These are phyloP conservation scores for Tryphoninae sp. DNA, from an alignment of 2,888 invertebrate genomes.

Conservation along the genomic window DNA sequence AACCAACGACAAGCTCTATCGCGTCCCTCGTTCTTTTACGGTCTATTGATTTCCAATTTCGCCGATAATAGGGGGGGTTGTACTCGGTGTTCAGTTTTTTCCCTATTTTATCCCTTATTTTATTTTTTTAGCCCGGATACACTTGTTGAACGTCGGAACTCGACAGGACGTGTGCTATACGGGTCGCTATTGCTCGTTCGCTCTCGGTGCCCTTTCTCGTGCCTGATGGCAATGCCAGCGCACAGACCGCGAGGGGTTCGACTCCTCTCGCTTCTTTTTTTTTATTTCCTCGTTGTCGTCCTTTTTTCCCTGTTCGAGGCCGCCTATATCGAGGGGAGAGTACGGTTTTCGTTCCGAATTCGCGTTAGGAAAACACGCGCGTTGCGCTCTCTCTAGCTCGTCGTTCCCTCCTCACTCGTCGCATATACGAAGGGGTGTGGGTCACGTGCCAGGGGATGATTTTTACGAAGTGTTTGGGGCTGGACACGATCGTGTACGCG, in stretches of 20 bases:
- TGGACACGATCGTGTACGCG: conserved; percentile 7
- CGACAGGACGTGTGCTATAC: conserved; percentile 53
- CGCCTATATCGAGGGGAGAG: conserved; percentile 71
- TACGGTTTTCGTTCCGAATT: conserved; percentile 75
- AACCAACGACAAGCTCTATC: conserved; percentile 51
- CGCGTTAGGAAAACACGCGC: conserved; percentile 70
- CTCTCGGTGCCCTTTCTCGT: conserved; percentile 61
- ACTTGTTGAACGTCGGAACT: conserved; percentile 79
- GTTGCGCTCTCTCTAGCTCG: conserved; percentile 10
- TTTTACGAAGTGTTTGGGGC: conserved; percentile 77
- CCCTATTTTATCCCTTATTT: conserved; percentile 39
- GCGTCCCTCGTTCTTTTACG: conserved; percentile 70
- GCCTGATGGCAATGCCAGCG: conserved; percentile 65
- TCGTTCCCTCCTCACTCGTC: conserved; percentile 19
- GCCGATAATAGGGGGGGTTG: conserved; percentile 76
- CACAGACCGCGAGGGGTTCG: conserved; percentile 56
- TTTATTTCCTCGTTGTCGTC: conserved; percentile 70
- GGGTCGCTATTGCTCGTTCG: conserved; percentile 69
- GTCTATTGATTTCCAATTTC: conserved; percentile 81
- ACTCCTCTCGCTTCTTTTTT: conserved; percentile 49
- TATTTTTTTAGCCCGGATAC: conserved; percentile 75
- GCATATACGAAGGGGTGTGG: conserved; percentile 42
- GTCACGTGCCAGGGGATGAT: conserved; percentile 71
- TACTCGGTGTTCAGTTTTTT: conserved; percentile 63
- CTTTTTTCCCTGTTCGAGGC: conserved; percentile 57